phyloP scores from a whole-genome alignment of 2,113 vertebrate species.

The Dipodomys ordii region DNA sequence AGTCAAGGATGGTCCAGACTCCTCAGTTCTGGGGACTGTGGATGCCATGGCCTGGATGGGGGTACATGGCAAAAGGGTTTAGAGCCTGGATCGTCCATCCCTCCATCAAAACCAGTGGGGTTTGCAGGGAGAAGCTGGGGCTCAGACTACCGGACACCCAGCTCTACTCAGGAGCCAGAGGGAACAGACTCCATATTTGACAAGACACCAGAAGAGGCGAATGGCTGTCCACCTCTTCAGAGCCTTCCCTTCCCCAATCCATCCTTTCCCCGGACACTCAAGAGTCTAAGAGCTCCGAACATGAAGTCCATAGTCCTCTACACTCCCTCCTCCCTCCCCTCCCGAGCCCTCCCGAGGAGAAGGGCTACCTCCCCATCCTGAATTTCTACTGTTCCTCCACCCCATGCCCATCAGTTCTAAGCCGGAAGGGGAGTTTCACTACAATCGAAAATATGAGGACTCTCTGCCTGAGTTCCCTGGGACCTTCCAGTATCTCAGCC shows the following conservation, averaged over 20 bases:
- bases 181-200: constrained; percentile 5
- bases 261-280: not conserved
- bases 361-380: not conserved
- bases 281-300: not conserved
- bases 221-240: not conserved
- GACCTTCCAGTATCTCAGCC: not conserved
- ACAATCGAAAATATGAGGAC: not conserved
- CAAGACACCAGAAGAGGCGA: not conserved
- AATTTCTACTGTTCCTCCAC: not conserved
- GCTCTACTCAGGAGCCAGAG: not conserved
- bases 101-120: not conserved
- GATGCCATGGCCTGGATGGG: too few relatives aligned
- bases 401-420: not conserved
- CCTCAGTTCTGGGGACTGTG: not conserved
- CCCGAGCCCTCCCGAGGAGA: not conserved
- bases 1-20: not conserved
- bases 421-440: not conserved
- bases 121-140: not conserved
- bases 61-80: not conserved
- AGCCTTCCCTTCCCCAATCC: not conserved
- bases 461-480: not conserved
- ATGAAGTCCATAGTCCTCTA: not conserved
- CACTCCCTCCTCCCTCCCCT: not conserved
- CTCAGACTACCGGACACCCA: not conserved
- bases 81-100: not conserved